Evolutionary conservation across 2,888 invertebrate species (phyloP), one percentile per base, ranked within the genome.

Genomic region (Muscina levida): DNA sequence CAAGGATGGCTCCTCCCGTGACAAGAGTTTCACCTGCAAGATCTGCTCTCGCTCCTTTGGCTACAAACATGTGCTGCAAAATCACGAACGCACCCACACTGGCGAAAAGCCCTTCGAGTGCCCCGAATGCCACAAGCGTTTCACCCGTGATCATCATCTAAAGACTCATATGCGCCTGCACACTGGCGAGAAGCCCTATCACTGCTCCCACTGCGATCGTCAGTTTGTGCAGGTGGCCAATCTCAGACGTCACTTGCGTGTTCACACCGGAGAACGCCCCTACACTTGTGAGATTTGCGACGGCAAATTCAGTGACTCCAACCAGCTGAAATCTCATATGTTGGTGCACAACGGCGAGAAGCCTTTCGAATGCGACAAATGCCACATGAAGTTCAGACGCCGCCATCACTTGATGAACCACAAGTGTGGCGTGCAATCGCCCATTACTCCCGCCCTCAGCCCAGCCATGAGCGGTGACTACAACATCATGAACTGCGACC

Each of bases 71-170:
- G 97, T 97, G 19, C 92, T 97, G 66, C 97, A 97, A 91, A 97
- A 97, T 89, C 97, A 97, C 91, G 97, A 97, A 87, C 93, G 97
- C 85, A 98, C 97, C 0, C 97, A 97, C 89, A 97, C 97, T 0
- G 97, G 97, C 0, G 97, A 97, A 88, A 97, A 97, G 87, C 97
- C 97, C 0, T 97, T 97, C 91, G 96, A 97, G 88, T 97, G 97
- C 87, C 95, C 94, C 37, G 96, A 97, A 90, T 97, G 97, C 88
- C 95, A 97, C 89, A 97, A 97, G 90, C 93, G 97, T 83, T 97
- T 97, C 90, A 97, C 97, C 1, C 93, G 97, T 66, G 97, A 97
- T 88, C 97, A 97, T 87, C 97, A 97, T 87, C 92, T 97, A 70
- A 97, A 97, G 91, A 97, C 97, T 0, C 97, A 97, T 91, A 95